phyloP scores from a whole-genome alignment of 1,140 invertebrate genomes.

The Lepidurus packardi region DNA sequence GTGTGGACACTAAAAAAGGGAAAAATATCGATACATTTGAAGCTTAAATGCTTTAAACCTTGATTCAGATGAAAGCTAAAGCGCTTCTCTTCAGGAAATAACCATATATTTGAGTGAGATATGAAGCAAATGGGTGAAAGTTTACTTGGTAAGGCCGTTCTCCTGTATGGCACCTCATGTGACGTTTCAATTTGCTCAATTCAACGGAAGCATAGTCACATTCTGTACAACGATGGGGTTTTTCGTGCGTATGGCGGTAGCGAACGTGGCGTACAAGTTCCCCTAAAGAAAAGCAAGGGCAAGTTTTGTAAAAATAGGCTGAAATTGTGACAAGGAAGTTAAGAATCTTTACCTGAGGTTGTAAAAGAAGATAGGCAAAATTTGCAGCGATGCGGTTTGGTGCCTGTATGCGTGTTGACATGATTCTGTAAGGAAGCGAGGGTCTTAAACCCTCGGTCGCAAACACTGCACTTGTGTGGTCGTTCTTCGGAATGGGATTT shows the following conservation, averaged over 20 bases:
- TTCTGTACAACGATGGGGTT: constrained; percentile 88
- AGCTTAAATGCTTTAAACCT: neutral
- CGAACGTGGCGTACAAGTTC: constrained; percentile 88
- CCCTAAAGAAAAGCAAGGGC: constrained; percentile 50
- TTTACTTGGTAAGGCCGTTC: constrained; percentile 69
- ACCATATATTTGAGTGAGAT: too few relatives aligned
- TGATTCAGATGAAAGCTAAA: neutral
- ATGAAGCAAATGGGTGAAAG: constrained; percentile 12
- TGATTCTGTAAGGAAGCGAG: constrained; percentile 89
- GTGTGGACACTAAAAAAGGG: constrained; percentile 69
- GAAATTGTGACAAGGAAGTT: neutral
- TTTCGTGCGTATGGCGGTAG: constrained; percentile 89
- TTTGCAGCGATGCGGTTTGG: constrained; percentile 90
- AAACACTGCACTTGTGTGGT: constrained; percentile 89
- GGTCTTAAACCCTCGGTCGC: constrained; percentile 92
- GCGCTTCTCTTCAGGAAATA: neutral
- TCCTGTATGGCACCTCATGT: constrained; percentile 88
- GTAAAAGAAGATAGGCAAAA: constrained; percentile 89
- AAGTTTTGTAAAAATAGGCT: constrained; percentile 1
- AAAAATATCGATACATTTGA: neutral
- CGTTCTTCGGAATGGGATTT: constrained; percentile 91
- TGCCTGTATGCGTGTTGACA: constrained; percentile 92
- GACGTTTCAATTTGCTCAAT: constrained; percentile 83
- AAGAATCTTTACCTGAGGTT: constrained; percentile 64
- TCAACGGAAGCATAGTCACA: constrained; percentile 94